phyloP scores from a whole-genome alignment of 2,888 invertebrate genomes.

The Macaria liturata region DNA sequence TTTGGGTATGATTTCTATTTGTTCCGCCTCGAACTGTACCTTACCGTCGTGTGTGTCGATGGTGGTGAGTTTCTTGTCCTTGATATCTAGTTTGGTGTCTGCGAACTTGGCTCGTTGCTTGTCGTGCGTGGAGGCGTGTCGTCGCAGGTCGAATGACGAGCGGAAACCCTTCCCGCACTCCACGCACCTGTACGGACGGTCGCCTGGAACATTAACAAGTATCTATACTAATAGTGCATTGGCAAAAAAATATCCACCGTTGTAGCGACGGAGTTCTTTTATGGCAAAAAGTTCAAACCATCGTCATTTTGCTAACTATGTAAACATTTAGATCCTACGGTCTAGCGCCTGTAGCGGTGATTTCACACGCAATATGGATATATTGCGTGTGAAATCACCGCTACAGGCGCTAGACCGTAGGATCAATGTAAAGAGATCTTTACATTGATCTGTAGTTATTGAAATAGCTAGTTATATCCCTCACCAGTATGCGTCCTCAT shows the following conservation, averaged over 20 bases:
- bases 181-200: slow-evolving; percentile 89
- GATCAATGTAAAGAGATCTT: too few relatives aligned
- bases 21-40: neutral
- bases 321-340: too few relatives aligned
- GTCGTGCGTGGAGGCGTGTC: slow-evolving; percentile 89
- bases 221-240: too few relatives aligned
- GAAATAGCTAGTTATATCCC: too few relatives aligned
- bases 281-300: too few relatives aligned
- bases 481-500: slow-evolving; percentile 92
- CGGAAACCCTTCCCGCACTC: slow-evolving; percentile 92
- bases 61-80: slow-evolving; percentile 2
- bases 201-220: slow-evolving; percentile 74
- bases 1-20: slow-evolving; percentile 25
- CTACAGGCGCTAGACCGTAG: too few relatives aligned
- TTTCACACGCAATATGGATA: too few relatives aligned
- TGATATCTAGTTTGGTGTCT: slow-evolving; percentile 39
- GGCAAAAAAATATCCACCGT: too few relatives aligned
- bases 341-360: too few relatives aligned
- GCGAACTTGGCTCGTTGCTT: slow-evolving; percentile 50
- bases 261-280: too few relatives aligned
- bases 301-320: too few relatives aligned
- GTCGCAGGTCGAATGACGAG: slow-evolving; percentile 91
- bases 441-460: neutral
- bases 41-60: neutral
- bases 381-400: too few relatives aligned